A percentile compares a stretch with the other conserved stretches of the same genome.
Conservation (phyloP, 1,140 invertebrate species). For the Neotoxoptera formosana region DNA sequence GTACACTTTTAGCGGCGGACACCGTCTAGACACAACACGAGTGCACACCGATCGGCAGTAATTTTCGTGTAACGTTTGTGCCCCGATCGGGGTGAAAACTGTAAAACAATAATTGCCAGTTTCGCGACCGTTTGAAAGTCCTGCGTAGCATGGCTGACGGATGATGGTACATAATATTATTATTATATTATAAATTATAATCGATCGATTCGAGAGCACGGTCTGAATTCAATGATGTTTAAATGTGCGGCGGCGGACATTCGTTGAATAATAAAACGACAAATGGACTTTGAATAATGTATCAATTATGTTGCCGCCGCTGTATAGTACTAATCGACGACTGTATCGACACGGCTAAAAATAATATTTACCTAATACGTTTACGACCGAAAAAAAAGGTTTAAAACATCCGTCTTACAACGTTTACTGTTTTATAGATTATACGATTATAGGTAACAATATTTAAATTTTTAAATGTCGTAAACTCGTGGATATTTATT, state of each 20-base stretch:
- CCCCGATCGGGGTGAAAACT: not conserved
- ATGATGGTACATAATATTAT: not conserved
- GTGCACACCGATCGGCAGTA: too few relatives aligned
- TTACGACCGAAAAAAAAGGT: not conserved
- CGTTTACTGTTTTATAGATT: not conserved
- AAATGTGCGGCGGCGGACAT: not conserved
- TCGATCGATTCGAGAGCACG: not conserved
- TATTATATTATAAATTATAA: too few relatives aligned
- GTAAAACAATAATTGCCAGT: not conserved
- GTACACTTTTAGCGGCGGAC: not conserved
- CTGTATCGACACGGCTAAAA: not conserved
- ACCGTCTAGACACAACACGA: too few relatives aligned
- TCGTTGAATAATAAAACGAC: slow-evolving; percentile 13
- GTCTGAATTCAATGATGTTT: not conserved
- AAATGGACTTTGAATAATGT: not conserved
- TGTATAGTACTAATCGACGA: not conserved
- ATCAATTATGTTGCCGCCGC: not conserved
- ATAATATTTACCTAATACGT: not conserved
- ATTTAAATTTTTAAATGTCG: not conserved
- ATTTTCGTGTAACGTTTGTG: not conserved
- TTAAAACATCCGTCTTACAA: not conserved
- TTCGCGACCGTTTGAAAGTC: not conserved
- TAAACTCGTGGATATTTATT: too few relatives aligned
- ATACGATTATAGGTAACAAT: not conserved
- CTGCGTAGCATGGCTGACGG: not conserved